phyloP scores from a whole-genome alignment of 2,113 vertebrate species.

The Centrocercus urophasianus region DNA sequence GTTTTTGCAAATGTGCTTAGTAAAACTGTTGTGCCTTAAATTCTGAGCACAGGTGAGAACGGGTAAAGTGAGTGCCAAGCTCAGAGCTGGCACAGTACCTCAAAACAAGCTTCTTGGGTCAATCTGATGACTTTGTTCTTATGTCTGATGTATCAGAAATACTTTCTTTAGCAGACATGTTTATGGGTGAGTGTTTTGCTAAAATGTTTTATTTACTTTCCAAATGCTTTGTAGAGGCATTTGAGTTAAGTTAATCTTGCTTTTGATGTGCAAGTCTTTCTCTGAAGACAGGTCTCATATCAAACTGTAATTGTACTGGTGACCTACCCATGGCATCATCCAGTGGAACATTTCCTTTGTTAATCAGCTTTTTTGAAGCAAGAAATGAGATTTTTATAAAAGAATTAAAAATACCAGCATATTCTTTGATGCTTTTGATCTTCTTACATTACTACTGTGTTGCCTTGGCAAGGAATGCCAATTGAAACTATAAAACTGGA shows the following conservation, averaged over 20 bases:
- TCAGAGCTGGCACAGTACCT: background rate
- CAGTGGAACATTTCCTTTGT: background rate
- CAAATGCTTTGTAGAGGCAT: background rate
- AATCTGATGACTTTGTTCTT: background rate
- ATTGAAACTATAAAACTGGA: background rate
- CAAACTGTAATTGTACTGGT: background rate
- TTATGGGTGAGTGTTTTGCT: background rate
- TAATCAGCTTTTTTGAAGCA: background rate
- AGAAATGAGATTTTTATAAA: background rate
- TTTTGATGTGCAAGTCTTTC: background rate
- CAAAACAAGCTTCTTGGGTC: background rate
- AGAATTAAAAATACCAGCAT: background rate
- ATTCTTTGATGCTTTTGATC: background rate
- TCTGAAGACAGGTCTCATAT: background rate
- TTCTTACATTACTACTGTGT: background rate
- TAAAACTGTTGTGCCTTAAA: background rate
- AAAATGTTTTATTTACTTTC: background rate
- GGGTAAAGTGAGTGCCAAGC: background rate
- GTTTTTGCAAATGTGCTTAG: background rate
- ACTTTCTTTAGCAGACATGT: background rate
- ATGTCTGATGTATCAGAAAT: background rate
- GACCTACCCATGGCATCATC: background rate
- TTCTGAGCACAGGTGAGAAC: background rate
- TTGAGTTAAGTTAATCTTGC: background rate
- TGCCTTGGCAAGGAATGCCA: background rate